Evolutionary conservation across 2,888 invertebrate species (phyloP), one percentile per base, ranked within the genome.

Genomic region (Rhogogaster chlorosoma): DNA sequence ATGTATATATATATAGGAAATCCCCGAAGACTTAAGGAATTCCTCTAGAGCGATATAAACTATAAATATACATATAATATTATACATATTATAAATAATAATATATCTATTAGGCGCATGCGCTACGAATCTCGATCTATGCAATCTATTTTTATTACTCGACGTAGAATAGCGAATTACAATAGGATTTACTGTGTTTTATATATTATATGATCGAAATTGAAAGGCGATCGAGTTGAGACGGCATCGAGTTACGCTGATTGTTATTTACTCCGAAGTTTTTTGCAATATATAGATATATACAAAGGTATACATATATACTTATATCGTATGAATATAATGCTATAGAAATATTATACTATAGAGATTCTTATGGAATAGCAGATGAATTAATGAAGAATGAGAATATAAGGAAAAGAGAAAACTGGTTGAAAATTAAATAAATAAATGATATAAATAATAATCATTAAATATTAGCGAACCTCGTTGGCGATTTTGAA

Each of bases 131-230:
- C 91, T 92, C 91, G 91, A 92, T 92, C 92, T 92, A 92, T 91
- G 92, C 92, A 92, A 93, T 93, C 92, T 93, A 93, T 93, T 93
- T 93, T 93, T 93, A 93, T 92, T 93, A 93, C 92, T 93, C 88
- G 89, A 92, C 88, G 86, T 91, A 90, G 88, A 88, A 87, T 85
- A 85, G 85, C 53, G 49, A 85, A 85, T 85, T 85, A 85, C 85
- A 83, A 71, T 87, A 87, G 86, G 87, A 87, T 85, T 85, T 84
- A 84, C 83, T 86, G 86, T 84, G 67, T 85, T 85, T 86, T 86
- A 84, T 86, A 67, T 67, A 67, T 32, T 12, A 61, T 61, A 67
- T 67, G 22, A 86, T 85, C 86, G 86, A 86, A 86, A 86, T 87
- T 86, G 86, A 85, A 86, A 85, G 85, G 85, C 84, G 83, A 85